Conservation (phyloP, 2,888 invertebrate genomes). For the Argyresthia goedartella region DNA sequence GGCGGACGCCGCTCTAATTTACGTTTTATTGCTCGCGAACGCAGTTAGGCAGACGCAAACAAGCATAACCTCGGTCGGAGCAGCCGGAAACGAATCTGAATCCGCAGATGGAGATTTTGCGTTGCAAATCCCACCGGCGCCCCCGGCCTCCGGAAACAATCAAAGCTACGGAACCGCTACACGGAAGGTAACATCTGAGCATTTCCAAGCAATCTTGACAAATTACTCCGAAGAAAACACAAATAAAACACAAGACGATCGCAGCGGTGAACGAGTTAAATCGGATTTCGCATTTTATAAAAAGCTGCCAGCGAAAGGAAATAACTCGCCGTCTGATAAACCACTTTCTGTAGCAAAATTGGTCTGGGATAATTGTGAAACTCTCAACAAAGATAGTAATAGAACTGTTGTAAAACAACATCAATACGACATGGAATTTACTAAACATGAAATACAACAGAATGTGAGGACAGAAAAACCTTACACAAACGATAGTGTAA, state of each 20-base stretch:
- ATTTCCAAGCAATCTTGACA: constrained; percentile 54
- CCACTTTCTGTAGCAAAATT: constrained; percentile 24
- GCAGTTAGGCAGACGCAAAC: constrained; percentile 29
- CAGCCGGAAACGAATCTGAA: constrained; percentile 31
- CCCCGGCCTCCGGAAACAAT: constrained; percentile 59
- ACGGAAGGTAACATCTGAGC: constrained; percentile 29
- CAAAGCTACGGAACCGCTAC: constrained; percentile 37
- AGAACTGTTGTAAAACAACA: constrained; percentile 19
- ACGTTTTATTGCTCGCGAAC: constrained; percentile 36
- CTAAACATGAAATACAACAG: constrained; percentile 23
- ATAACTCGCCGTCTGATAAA: constrained; percentile 12
- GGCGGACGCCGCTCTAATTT: constrained; percentile 30
- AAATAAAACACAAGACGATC: constrained; percentile 27
- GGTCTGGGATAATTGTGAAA: constrained; percentile 53
- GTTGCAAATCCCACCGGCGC: constrained; percentile 41
- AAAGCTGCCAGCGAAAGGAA: constrained; percentile 13
- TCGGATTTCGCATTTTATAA: constrained; percentile 23
- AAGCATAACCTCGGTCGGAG: constrained; percentile 21
- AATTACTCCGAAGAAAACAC: constrained; percentile 32
- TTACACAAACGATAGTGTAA: constrained; percentile 23
- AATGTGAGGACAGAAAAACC: constrained; percentile 22
- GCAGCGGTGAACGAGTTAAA: constrained; percentile 24
- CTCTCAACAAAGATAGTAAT: constrained; percentile 27
- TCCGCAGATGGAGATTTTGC: constrained; percentile 27
- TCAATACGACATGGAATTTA: constrained; percentile 28